Percentiles rank a stretch among this genome's conserved stretches.
Conservation (phyloP, 1,140 invertebrate species). For the Apis laboriosa region DNA sequence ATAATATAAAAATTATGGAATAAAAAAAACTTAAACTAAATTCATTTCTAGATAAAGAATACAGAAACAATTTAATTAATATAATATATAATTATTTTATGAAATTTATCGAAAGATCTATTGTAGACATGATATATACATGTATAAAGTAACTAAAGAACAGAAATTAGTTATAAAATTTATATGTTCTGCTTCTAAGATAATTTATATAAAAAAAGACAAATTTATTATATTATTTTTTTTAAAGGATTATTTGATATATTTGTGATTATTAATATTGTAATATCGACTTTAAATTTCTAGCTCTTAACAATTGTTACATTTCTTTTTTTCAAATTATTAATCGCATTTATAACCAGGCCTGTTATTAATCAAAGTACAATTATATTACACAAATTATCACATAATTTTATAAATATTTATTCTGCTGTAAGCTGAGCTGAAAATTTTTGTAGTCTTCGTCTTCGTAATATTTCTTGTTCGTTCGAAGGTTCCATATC, state of each 20-base stretch:
- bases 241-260: conserved; percentile 46
- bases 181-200: neutral
- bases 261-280: conserved; percentile 43
- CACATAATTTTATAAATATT: conserved; percentile 56
- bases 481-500: conserved; percentile 76
- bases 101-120: neutral
- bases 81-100: conserved; percentile 23
- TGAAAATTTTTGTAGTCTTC: conserved; percentile 86
- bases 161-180: conserved; percentile 3
- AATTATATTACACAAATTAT: conserved; percentile 65
- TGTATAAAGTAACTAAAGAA: conserved; percentile 3
- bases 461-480: conserved; percentile 83
- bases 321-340: conserved; percentile 38
- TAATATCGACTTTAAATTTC: conserved; percentile 58
- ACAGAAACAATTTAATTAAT: conserved; percentile 53
- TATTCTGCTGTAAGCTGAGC: conserved; percentile 48
- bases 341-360: conserved; percentile 49
- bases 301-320: conserved; percentile 50
- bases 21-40: conserved; percentile 26
- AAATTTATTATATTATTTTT: conserved; percentile 22
- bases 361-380: conserved; percentile 54
- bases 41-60: conserved; percentile 30
- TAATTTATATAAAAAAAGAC: conserved; percentile 35
- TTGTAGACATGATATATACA: neutral
- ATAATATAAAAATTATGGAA: conserved; percentile 39